Base-by-base conservation (phyloP, 2,888 invertebrate genomes). In the Chromoteleia sp. region DNA sequence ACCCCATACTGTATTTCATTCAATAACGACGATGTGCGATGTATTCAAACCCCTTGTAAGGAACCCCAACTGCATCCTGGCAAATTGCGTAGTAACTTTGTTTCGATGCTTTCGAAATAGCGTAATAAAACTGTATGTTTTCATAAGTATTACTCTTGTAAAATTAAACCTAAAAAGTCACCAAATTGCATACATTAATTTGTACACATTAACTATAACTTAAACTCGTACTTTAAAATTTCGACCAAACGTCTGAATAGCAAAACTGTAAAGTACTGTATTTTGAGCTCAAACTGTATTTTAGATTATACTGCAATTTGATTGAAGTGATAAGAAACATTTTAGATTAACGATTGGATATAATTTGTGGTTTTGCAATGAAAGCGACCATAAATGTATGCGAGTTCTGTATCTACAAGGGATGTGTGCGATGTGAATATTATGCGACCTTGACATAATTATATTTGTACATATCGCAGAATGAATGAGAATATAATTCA, bases 1-100 rank as follows among this genome's bases (percentile, higher is more conserved):
- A 25, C 74, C 58, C 70, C 56, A 56, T 43, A 10, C 52, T 21
- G 21, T 6, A 29, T 74, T 63, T 65, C 65, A 65, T 74, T 74
- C 74, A 74, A 74, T 74, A 74, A 65, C 63, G 65, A 65, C 48
- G 54, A 54, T 65, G 59, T 59, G 70, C 48, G 29, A 50, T 59
- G 63, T 21, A 73, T 63, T 63, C 63, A 41, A 73, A 56, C 67
- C 75, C 75, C 65, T 67, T 75, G 58, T 33, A 39, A 56, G 54
- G 65, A 63, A 75, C 75, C 74, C 74, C 43, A 74, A 54, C 39
- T 36, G 65, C 29, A 54, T 3, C 14, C 39, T 56, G 65, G 54
- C 74, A 74, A 74, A 74, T 74, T 65, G 74, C 74, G 74, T 25
- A 65, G 65, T 65, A 74, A 65, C 65, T 73, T 63, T 63, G 63